Percentiles rank a stretch among this genome's conserved stretches.
phyloP scores from a whole-genome alignment of 2,797 vertebrate species.

The Oreortyx pictus region DNA sequence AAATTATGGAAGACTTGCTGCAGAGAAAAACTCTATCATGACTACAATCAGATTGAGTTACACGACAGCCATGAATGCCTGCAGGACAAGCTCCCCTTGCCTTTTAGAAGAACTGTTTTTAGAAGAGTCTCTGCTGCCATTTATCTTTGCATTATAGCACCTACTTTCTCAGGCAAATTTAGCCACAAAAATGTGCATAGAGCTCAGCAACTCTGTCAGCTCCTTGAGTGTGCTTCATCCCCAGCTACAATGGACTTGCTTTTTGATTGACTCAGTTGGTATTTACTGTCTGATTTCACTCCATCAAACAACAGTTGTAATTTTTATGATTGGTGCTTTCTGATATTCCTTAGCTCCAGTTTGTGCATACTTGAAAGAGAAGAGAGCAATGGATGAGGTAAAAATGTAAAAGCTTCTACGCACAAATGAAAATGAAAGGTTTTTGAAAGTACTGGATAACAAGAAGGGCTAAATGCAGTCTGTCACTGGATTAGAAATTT shows the following conservation, averaged over 20 bases:
- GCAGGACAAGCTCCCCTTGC: not conserved
- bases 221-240: not conserved
- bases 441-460: not conserved
- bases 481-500: not conserved
- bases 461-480: not conserved
- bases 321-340: not conserved
- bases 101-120: not conserved
- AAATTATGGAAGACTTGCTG: conserved; percentile 8
- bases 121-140: not conserved
- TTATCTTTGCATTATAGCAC: conserved; percentile 5
- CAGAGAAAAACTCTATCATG: not conserved
- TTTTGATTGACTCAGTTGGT: not conserved
- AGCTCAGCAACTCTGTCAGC: not conserved
- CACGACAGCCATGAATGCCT: not conserved
- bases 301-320: not conserved
- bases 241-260: not conserved
- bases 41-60: not conserved
- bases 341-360: not conserved
- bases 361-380: not conserved
- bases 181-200: not conserved
- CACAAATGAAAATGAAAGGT: not conserved
- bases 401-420: not conserved
- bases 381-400: not conserved
- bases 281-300: not conserved
- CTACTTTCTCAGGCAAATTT: not conserved